These are phyloP conservation scores for Andrena chrysosceles DNA, from an alignment of 2,888 invertebrate species.

Conservation along the genomic window DNA sequence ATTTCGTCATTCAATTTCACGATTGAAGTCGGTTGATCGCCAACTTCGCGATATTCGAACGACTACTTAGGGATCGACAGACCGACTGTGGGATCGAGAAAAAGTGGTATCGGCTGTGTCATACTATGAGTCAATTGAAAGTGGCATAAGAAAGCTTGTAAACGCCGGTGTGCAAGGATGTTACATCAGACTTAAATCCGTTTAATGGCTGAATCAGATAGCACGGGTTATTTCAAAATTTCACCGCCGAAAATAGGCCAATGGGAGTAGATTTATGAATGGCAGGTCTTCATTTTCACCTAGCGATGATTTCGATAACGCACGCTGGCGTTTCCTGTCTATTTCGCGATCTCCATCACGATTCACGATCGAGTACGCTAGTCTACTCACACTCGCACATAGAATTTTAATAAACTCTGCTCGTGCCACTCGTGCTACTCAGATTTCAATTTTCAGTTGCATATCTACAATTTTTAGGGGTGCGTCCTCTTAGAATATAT, in stretches of 20 bases:
- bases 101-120: constrained; percentile 38
- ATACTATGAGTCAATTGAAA: constrained; percentile 56
- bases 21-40: neutral
- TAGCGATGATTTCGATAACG: constrained; percentile 22
- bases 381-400: neutral
- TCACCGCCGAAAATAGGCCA: neutral
- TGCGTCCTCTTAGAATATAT: too few species aligned
- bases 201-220: constrained; percentile 21
- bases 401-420: constrained; percentile 1
- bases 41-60: constrained; percentile 4
- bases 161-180: constrained; percentile 35
- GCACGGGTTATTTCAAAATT: constrained; percentile 23
- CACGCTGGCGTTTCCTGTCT: constrained; percentile 3
- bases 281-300: neutral
- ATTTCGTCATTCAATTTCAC: neutral
- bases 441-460: neutral
- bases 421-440: too few species aligned
- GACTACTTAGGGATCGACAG: constrained; percentile 9
- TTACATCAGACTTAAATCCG: constrained; percentile 53
- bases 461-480: neutral
- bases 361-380: constrained; percentile 16
- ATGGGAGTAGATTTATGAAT: constrained; percentile 9
- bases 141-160: constrained; percentile 38
- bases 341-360: constrained; percentile 17
- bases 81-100: constrained; percentile 23